Percentiles rank a stretch among this genome's conserved stretches.
Conservation (phyloP, 1,140 invertebrate genomes). For the Stenopsyche tienmushanensis region DNA sequence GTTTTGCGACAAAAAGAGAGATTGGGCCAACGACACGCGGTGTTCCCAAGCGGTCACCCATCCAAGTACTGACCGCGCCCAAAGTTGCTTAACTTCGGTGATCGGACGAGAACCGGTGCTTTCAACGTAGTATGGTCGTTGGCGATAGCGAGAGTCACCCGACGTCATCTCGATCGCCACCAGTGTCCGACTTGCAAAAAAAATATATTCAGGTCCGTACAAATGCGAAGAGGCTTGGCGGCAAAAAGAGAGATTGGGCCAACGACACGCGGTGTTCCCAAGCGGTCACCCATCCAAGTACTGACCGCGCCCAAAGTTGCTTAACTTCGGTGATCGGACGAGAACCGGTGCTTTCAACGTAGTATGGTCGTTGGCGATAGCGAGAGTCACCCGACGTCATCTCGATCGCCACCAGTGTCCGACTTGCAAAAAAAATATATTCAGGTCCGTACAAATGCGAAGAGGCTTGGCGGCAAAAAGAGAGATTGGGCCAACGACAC, state of each 20-base stretch:
- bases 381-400: too few relatives aligned
- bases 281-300: conserved; percentile 12
- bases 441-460: too few relatives aligned
- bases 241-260: background rate
- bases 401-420: too few relatives aligned
- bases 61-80: conserved; percentile 33
- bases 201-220: too few relatives aligned
- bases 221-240: too few relatives aligned
- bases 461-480: too few relatives aligned
- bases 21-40: conserved; percentile 25
- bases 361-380: conserved; percentile 30
- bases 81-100: conserved; percentile 39
- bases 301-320: conserved; percentile 18
- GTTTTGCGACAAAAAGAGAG: too few relatives aligned
- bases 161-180: too few relatives aligned
- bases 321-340: conserved; percentile 37
- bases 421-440: too few relatives aligned
- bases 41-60: conserved; percentile 31
- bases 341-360: conserved; percentile 33
- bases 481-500: conserved; percentile 18
- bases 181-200: too few relatives aligned
- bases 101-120: conserved; percentile 39
- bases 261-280: conserved; percentile 10
- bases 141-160: too few relatives aligned
- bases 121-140: conserved; percentile 38